Percentiles rank a stretch among this genome's conserved stretches.
Conservation (phyloP, 2,113 vertebrate species). For the Entelurus aequoreus region DNA sequence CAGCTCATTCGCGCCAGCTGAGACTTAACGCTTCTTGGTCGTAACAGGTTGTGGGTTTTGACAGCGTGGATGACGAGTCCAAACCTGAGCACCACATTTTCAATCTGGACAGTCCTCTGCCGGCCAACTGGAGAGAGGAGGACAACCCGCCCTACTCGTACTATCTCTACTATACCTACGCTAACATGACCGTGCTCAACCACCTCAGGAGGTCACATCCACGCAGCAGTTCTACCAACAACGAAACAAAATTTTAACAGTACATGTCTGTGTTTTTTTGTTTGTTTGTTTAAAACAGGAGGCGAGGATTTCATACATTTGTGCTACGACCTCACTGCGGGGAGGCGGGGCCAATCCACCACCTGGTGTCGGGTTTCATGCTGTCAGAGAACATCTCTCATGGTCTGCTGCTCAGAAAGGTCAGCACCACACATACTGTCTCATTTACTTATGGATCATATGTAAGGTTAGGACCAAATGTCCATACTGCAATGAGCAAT, state of each 20-base stretch:
- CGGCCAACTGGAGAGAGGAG: constrained; percentile 82
- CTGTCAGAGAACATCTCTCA: constrained; percentile 97
- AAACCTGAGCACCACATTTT: constrained; percentile 94
- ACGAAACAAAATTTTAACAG: not conserved
- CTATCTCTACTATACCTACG: constrained; percentile 95
- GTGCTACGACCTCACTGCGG: constrained; percentile 95
- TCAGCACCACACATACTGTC: constrained; percentile 30
- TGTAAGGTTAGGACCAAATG: too few relatives aligned
- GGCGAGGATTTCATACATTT: constrained; percentile 85
- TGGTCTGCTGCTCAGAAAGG: constrained; percentile 91
- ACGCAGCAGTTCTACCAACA: not conserved
- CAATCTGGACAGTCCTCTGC: constrained; percentile 88
- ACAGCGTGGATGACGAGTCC: constrained; percentile 96
- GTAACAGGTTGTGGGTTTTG: constrained; percentile 88
- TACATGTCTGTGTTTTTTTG: not conserved
- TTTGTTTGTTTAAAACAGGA: constrained; percentile 61
- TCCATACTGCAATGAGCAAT: too few relatives aligned
- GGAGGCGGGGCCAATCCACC: constrained; percentile 92
- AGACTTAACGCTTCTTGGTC: not conserved
- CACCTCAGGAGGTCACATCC: constrained; percentile 82
- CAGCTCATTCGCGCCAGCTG: not conserved
- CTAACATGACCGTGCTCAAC: constrained; percentile 94
- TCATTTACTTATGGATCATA: not conserved
- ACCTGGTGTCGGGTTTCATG: constrained; percentile 95
- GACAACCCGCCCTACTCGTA: constrained; percentile 94